These are phyloP conservation scores for Taphrorychus bicolor DNA, from an alignment of 2,888 invertebrate genomes.

Conservation along the genomic window DNA sequence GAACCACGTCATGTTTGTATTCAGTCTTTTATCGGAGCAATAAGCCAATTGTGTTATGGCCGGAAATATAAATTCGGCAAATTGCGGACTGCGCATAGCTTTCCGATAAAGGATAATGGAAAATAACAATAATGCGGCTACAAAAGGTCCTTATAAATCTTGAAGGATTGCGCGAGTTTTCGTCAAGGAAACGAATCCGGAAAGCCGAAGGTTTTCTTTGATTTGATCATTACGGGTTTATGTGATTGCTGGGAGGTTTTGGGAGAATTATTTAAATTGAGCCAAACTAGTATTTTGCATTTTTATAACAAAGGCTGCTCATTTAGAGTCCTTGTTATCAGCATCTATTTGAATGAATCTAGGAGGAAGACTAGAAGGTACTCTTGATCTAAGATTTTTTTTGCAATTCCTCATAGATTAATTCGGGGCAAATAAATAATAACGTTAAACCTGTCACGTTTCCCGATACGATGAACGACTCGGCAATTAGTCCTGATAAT, in stretches of 20 bases:
- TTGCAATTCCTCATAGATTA: neutral
- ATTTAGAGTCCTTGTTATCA: no score
- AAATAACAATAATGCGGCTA: conserved; percentile 32
- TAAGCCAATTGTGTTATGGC: conserved; percentile 4
- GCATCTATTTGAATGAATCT: no score
- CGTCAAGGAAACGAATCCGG: neutral
- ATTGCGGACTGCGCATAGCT: conserved; percentile 14
- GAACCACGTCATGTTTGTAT: neutral
- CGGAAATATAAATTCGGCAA: conserved; percentile 26
- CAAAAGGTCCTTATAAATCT: conserved; percentile 29
- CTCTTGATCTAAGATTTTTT: no score
- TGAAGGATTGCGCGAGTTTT: neutral
- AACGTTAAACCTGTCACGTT: conserved; percentile 37
- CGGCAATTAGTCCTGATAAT: conserved; percentile 33
- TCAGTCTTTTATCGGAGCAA: neutral
- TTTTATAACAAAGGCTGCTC: no score
- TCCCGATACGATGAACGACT: conserved; percentile 18
- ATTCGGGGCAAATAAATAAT: neutral
- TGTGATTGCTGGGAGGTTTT: no score
- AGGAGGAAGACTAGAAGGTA: no score
- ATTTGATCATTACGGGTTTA: neutral
- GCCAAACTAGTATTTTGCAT: no score
- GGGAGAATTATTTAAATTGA: no score
- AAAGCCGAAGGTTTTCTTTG: neutral
- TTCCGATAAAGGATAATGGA: conserved; percentile 29